Evolutionary conservation across 2,797 vertebrate genomes (phyloP).

Genomic region (Acanthurus lineatus): DNA sequence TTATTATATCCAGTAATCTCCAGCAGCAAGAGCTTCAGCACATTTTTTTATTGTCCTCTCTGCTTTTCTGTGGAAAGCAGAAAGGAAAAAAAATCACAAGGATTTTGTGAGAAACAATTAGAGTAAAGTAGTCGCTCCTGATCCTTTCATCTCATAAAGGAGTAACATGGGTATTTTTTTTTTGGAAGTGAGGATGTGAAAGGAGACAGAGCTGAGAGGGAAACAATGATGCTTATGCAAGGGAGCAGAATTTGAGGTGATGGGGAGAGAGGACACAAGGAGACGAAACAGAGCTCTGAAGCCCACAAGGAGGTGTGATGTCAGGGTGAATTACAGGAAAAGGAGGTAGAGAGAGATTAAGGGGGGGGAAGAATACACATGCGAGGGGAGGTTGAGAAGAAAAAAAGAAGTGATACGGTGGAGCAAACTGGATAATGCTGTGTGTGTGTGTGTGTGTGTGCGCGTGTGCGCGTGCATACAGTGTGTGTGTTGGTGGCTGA

Average conservation of each 20-base stretch:
- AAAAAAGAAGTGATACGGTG: neutral
- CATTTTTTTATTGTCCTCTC: neutral
- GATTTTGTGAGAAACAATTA: neutral
- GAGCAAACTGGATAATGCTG: conserved; percentile 39
- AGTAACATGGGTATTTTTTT: conserved; percentile 7
- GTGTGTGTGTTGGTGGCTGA: no score
- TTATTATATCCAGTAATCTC: neutral
- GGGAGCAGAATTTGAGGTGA: conserved; percentile 42
- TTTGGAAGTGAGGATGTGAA: neutral
- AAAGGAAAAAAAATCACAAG: neutral
- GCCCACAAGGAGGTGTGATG: conserved; percentile 60
- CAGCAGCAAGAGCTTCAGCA: neutral
- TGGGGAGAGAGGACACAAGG: conserved; percentile 21
- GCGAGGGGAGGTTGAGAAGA: conserved; percentile 16
- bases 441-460: conserved; percentile 12
- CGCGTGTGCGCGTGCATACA: neutral
- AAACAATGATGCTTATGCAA: conserved; percentile 62
- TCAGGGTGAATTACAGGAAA: conserved; percentile 54
- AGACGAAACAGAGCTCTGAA: conserved; percentile 37
- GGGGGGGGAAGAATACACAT: conserved; percentile 34
- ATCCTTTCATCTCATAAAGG: neutral
- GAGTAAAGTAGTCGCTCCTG: neutral
- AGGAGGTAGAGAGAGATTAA: conserved; percentile 54
- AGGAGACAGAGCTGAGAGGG: conserved; percentile 9
- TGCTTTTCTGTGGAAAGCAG: neutral